These are phyloP conservation scores for Mesocentrotus franciscanus DNA, from an alignment of 53 echinoderm and acorn worm species.

Conservation along the genomic window DNA sequence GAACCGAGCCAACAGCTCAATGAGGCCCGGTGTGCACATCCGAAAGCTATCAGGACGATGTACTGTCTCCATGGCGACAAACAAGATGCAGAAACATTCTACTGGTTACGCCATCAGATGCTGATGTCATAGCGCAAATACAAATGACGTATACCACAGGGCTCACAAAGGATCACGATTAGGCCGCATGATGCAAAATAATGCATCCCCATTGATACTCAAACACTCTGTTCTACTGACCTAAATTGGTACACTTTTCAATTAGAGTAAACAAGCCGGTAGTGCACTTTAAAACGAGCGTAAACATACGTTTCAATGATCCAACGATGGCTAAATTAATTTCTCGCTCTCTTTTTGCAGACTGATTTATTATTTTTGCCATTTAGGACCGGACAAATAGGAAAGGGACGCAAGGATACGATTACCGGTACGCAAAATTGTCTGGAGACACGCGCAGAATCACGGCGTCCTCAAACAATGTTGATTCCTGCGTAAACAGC, in stretches of 20 bases:
- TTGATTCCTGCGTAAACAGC: neutral
- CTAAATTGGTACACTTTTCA: conserved; percentile 23
- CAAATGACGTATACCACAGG: conserved; percentile 33
- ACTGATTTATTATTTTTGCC: neutral
- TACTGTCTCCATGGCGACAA: neutral
- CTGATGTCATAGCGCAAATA: conserved; percentile 36
- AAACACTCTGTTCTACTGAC: conserved; percentile 18
- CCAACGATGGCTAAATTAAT: neutral
- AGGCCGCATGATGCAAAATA: neutral
- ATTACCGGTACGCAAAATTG: conserved; percentile 37
- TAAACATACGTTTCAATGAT: neutral
- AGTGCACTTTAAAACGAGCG: conserved; percentile 19
- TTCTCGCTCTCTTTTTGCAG: neutral
- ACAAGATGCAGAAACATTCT: conserved; percentile 41
- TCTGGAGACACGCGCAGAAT: neutral
- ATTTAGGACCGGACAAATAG: neutral
- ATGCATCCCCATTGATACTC: neutral
- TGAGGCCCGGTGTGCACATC: conserved; percentile 1
- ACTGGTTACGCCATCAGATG: neutral
- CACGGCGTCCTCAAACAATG: conserved; percentile 32
- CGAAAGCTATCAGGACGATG: conserved; percentile 28
- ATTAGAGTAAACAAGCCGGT: neutral
- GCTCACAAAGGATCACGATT: neutral
- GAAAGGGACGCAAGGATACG: neutral
- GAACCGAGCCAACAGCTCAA: neutral